Evolutionary conservation across 2,888 invertebrate species (phyloP).

Genomic region (Callyntrura sp.): DNA sequence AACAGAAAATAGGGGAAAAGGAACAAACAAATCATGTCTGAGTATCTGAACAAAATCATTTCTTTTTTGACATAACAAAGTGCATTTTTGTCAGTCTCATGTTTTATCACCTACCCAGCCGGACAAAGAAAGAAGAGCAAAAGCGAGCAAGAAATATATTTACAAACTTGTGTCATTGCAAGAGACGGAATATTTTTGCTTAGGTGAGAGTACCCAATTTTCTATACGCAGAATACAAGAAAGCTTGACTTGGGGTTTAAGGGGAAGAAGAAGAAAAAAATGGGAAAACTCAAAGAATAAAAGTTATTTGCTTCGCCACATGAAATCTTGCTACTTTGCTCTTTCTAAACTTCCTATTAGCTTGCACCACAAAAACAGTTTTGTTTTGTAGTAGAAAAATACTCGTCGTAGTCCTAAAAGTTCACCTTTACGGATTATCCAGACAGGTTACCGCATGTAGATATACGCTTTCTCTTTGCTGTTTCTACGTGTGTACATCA

Average conservation of each 20-base stretch:
- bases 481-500: background rate
- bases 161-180: slow-evolving; percentile 28
- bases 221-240: background rate
- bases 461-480: background rate
- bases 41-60: too few species aligned
- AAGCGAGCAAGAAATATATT: slow-evolving; percentile 1
- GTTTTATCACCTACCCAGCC: slow-evolving; percentile 58
- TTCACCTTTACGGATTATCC: background rate
- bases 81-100: slow-evolving; percentile 32
- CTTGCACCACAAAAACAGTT: background rate
- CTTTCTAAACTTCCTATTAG: background rate
- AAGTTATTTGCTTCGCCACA: slow-evolving; percentile 58
- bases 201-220: too few species aligned
- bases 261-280: too few species aligned
- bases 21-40: too few species aligned
- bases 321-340: slow-evolving; percentile 27
- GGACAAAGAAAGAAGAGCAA: slow-evolving; percentile 29
- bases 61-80: too few species aligned
- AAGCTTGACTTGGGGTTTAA: background rate
- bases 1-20: background rate
- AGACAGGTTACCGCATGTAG: background rate
- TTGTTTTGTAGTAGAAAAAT: background rate
- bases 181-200: background rate
- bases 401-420: slow-evolving; percentile 19
- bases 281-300: slow-evolving; percentile 60